These are phyloP conservation scores for Ptychobarbus kaznakovi DNA, from an alignment of 2,797 vertebrate species.

Conservation along the genomic window DNA sequence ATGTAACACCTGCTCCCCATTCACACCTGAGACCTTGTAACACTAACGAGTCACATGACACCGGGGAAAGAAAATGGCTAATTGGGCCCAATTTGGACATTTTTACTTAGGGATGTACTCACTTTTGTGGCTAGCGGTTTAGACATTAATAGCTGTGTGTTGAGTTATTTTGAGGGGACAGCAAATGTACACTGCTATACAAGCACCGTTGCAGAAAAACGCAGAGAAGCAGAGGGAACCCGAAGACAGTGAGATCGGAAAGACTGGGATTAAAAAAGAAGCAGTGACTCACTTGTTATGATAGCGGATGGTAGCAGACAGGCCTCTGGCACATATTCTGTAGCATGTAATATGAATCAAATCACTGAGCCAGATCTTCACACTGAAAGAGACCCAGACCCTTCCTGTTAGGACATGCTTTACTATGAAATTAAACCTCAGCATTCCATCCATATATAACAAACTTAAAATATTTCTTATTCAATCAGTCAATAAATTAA, in stretches of 20 bases:
- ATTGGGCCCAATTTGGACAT: too few relatives aligned
- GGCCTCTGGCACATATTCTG: conserved; percentile 89
- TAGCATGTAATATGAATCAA: conserved; percentile 91
- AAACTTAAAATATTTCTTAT: neutral
- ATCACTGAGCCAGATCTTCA: conserved; percentile 88
- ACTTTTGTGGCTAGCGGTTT: too few relatives aligned
- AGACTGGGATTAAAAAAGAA: neutral
- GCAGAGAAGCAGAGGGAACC: neutral
- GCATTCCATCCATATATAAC: neutral
- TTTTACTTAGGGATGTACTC: too few relatives aligned
- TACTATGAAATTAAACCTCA: neutral
- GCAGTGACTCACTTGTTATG: conserved; percentile 87
- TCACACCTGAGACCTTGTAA: too few relatives aligned
- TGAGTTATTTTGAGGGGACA: too few relatives aligned
- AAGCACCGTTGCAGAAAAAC: neutral
- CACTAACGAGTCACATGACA: too few relatives aligned
- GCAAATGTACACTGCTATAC: too few relatives aligned
- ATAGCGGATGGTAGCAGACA: conserved; percentile 90
- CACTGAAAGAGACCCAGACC: conserved; percentile 71
- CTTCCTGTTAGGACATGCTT: neutral
- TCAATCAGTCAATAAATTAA: neutral
- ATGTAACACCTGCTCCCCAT: too few relatives aligned
- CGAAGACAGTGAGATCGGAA: neutral
- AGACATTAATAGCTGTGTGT: too few relatives aligned
- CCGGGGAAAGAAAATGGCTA: too few relatives aligned